Percentiles rank a stretch among this genome's conserved stretches.
These are phyloP conservation scores for Oegoconia quadripuncta DNA, from an alignment of 2,888 invertebrate species.

Conservation along the genomic window DNA sequence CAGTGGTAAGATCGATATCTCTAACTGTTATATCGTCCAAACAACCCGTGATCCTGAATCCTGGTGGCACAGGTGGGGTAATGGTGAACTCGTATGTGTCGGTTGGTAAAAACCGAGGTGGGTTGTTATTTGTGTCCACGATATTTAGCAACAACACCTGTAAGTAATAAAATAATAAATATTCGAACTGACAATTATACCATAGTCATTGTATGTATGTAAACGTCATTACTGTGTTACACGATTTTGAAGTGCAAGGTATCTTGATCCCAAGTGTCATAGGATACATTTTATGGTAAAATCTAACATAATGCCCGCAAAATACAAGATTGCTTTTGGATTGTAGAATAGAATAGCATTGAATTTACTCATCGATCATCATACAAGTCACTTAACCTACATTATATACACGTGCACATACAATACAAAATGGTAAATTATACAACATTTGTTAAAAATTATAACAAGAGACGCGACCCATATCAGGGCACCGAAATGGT, in stretches of 20 bases:
- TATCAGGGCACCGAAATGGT: too few species aligned
- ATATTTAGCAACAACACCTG: slow-evolving; percentile 59
- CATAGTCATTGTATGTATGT: background rate
- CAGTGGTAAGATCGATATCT: slow-evolving; percentile 76
- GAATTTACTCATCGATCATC: too few species aligned
- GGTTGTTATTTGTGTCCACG: slow-evolving; percentile 70
- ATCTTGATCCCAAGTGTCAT: too few species aligned
- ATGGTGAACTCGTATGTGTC: slow-evolving; percentile 51
- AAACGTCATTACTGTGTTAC: background rate
- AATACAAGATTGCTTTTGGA: too few species aligned
- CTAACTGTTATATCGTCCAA: slow-evolving; percentile 58
- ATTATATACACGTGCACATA: too few species aligned
- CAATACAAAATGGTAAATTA: too few species aligned
- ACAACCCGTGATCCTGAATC: slow-evolving; percentile 57
- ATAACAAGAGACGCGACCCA: too few species aligned
- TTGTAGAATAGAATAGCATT: too few species aligned
- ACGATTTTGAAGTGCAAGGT: too few species aligned
- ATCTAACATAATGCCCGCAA: too few species aligned
- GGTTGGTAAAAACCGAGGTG: slow-evolving; percentile 53
- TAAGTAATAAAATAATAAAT: slow-evolving; percentile 19
- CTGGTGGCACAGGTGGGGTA: slow-evolving; percentile 69
- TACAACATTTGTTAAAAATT: too few species aligned
- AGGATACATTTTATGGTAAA: background rate
- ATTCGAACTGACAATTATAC: slow-evolving; percentile 6
- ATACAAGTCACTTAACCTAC: too few species aligned